Evolutionary conservation across 2,797 vertebrate genomes (phyloP), one percentile per base, ranked within the genome.

Genomic region (Selene dorsalis): DNA sequence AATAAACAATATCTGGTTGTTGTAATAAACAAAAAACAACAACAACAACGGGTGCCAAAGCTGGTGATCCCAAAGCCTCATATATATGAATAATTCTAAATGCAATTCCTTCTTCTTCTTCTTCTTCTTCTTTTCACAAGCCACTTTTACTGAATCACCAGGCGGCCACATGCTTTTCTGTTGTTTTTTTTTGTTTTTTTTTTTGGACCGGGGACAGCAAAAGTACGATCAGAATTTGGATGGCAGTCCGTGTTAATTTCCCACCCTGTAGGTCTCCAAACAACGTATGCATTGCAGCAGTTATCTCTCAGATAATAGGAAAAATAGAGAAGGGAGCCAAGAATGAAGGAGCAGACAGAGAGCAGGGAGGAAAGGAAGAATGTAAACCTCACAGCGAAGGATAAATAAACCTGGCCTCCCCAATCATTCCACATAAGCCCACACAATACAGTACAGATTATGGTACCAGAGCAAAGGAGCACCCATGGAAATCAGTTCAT

Each of bases 331-430:
- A 60, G 79, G 83, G 73, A 81, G 91, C 89, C 90, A 90, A 90
- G 89, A 88, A 72, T 67, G 87, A 90, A 88, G 86, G 86, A 87
- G 87, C 84, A 89, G 91, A 89, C 91, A 77, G 89, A 91, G 89
- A 91, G 90, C 86, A 87, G 87, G 84, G 88, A 90, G 88, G 83
- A 84, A 87, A 86, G 87, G 84, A 93, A 90, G 91, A 94, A 94
- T 94, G 93, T 94, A 94, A 94, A 94, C 93, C 89, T 91, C 84
- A 87, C 87, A 84, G 89, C 45, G 83, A 84, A 93, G 91, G 79
- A 94, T 93, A 94, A 94, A 94, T 93, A 94, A 94, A 94, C 90
- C 91, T 91, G 88, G 81, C 80, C 91, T 90, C 84, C 79, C 87
- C 88, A 86, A 88, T 92, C 92, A 92, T 89, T 91, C 88, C 89